Evolutionary conservation across 2,888 invertebrate genomes (phyloP).

Genomic region (Conus canariensis): DNA sequence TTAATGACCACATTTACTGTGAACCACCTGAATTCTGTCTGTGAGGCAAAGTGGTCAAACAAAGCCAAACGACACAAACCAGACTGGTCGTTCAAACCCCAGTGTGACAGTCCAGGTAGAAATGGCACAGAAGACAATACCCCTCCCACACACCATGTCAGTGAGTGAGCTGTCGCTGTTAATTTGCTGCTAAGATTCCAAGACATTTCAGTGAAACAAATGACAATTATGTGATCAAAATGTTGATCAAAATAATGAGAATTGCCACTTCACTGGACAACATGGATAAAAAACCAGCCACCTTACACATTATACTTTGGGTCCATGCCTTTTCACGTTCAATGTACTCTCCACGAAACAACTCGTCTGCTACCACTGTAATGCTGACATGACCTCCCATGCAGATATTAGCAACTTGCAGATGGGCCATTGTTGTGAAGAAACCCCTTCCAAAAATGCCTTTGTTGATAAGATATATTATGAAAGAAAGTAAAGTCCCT

Average conservation of each 20-base stretch:
- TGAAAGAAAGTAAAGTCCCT: neutral
- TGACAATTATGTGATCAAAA: neutral
- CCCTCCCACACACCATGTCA: neutral
- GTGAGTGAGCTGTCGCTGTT: neutral
- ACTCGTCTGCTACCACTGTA: neutral
- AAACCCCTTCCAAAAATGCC: neutral
- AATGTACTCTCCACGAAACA: neutral
- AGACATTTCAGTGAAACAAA: neutral
- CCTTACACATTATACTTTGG: neutral
- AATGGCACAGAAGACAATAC: neutral
- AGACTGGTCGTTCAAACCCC: neutral
- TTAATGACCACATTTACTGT: neutral
- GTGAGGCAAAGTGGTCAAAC: neutral
- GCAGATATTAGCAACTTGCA: neutral
- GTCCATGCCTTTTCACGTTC: neutral
- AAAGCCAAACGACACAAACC: slow-evolving; percentile 1
- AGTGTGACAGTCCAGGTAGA: neutral
- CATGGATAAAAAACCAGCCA: neutral
- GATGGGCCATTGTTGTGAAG: neutral
- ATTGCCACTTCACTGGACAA: neutral
- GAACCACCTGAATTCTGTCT: neutral
- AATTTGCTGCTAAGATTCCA: neutral
- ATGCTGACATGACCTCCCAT: neutral
- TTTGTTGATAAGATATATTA: neutral
- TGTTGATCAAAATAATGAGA: neutral